Evolutionary conservation across 64 coral and sea anemone genomes (phyloP).

Genomic region (Montipora efflorescens): DNA sequence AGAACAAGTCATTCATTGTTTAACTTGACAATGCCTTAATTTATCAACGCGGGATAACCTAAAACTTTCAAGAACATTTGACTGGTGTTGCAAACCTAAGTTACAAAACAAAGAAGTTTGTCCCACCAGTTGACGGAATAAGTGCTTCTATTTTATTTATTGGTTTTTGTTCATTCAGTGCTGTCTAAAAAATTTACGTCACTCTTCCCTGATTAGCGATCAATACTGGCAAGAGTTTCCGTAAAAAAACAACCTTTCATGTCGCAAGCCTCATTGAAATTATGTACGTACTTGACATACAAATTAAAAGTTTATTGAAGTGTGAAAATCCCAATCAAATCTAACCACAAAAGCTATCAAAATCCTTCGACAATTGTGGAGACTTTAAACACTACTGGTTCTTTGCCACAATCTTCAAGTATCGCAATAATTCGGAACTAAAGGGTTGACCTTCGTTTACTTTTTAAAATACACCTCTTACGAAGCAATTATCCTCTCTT

Average conservation of each 20-base stretch:
- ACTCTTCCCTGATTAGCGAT: too few relatives aligned
- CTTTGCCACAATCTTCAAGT: neutral
- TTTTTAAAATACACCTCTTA: neutral
- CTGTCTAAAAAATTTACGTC: too few relatives aligned
- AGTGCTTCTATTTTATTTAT: too few relatives aligned
- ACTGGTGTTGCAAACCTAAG: neutral
- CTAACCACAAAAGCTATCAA: conserved; percentile 6
- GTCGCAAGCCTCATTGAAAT: neutral
- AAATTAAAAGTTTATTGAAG: neutral
- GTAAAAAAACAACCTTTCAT: neutral
- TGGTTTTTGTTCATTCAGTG: too few relatives aligned
- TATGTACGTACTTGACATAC: neutral
- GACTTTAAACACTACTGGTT: neutral
- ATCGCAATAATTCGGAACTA: conserved; percentile 31
- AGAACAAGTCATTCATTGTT: neutral
- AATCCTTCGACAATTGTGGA: conserved; percentile 28
- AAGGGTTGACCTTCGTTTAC: conserved; percentile 22
- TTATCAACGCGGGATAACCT: neutral
- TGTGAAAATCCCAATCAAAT: conserved; percentile 24
- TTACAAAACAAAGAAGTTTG: neutral
- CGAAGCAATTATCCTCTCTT: conserved; percentile 44
- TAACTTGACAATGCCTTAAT: neutral
- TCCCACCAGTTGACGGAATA: neutral
- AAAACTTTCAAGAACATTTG: neutral
- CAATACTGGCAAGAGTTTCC: neutral